phyloP scores from a whole-genome alignment of 2,113 vertebrate species.

The Sprattus sprattus region DNA sequence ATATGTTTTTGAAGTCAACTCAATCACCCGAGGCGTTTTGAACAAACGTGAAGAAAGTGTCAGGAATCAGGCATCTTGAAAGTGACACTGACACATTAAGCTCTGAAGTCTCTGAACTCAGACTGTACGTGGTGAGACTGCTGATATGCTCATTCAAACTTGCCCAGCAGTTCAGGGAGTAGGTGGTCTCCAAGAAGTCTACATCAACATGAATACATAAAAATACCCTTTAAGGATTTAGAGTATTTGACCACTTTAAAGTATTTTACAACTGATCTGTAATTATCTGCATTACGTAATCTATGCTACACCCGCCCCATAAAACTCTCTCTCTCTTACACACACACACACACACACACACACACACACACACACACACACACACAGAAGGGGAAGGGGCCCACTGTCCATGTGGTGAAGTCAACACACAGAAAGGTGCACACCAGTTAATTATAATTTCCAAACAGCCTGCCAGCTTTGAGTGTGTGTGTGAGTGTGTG shows the following conservation, averaged over 20 bases:
- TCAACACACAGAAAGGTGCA: conserved; percentile 27
- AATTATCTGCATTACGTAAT: not conserved
- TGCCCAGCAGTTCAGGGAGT: too few species aligned
- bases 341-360: conserved; percentile 22
- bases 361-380: conserved; percentile 33
- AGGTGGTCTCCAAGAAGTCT: not conserved
- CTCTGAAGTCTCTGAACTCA: too few species aligned
- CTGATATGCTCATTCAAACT: too few species aligned
- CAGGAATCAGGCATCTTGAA: too few species aligned
- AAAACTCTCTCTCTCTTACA: not conserved
- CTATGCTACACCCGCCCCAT: not conserved
- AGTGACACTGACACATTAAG: too few species aligned
- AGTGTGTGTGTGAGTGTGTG: not conserved
- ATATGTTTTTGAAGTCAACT: too few species aligned
- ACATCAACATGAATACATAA: not conserved
- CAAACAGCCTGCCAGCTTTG: not conserved
- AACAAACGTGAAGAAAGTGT: too few species aligned
- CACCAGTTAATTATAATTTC: conserved; percentile 2
- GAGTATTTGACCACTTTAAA: not conserved
- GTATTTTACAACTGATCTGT: not conserved
- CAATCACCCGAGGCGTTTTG: too few species aligned
- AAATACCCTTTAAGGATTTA: not conserved
- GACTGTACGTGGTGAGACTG: too few species aligned
- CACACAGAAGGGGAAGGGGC: not conserved
- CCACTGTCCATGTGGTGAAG: conserved; percentile 28